phyloP scores from a whole-genome alignment of 2,797 vertebrate genomes.

The Knipowitschia caucasica region DNA sequence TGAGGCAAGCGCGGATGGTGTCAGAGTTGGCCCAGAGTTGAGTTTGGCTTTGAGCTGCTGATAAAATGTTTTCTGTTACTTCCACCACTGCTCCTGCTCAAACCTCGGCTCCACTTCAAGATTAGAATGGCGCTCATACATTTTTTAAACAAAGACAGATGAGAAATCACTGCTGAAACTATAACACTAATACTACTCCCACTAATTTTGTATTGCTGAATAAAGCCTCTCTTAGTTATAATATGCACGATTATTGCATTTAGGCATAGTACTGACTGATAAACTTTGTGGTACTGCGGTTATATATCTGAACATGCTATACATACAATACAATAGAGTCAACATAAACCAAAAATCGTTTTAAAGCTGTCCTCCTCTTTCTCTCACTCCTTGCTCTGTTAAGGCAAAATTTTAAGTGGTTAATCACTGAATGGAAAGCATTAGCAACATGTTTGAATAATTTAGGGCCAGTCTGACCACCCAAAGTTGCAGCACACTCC shows the following conservation, averaged over 20 bases:
- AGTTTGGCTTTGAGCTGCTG: slow-evolving; percentile 27
- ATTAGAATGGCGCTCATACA: background rate
- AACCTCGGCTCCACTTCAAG: slow-evolving; percentile 9
- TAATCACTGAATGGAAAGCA: slow-evolving; percentile 68
- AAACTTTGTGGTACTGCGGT: no score
- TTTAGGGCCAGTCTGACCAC: slow-evolving; percentile 56
- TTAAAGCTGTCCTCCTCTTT: slow-evolving; percentile 22
- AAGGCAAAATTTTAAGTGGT: slow-evolving; percentile 35
- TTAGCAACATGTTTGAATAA: slow-evolving; percentile 66
- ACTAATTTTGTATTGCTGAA: no score
- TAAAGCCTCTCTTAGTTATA: no score
- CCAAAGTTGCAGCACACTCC: slow-evolving; percentile 47
- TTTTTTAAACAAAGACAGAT: background rate
- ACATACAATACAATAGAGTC: no score
- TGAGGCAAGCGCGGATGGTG: slow-evolving; percentile 23
- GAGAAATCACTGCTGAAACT: background rate
- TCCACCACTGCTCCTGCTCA: slow-evolving; percentile 26
- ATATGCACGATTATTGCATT: no score
- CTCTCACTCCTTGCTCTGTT: slow-evolving; percentile 8
- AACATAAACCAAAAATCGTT: no score
- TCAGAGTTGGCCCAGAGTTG: slow-evolving; percentile 22
- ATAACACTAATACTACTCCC: no score
- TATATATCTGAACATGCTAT: no score
- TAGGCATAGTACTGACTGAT: no score
- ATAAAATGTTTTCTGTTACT: slow-evolving; percentile 35